Evolutionary conservation across 2,113 vertebrate genomes (phyloP).

Genomic region (Ibidorhyncha struthersii): DNA sequence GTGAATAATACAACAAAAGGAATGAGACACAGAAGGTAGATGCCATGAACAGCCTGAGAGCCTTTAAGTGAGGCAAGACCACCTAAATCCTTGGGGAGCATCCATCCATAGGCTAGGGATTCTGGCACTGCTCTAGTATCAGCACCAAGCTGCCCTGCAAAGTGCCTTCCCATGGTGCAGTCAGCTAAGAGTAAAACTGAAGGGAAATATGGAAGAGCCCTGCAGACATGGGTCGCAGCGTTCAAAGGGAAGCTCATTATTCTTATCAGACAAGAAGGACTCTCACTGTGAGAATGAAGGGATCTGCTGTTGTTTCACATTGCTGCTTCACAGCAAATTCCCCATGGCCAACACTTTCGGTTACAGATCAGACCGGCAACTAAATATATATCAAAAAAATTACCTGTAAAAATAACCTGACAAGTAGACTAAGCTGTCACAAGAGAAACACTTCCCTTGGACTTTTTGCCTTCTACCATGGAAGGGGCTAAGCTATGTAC

Average conservation of each 20-base stretch:
- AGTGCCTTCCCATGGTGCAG: not conserved
- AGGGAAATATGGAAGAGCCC: not conserved
- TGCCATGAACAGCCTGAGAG: not conserved
- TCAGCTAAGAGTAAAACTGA: not conserved
- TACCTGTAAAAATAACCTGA: not conserved
- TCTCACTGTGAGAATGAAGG: not conserved
- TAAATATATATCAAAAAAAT: not conserved
- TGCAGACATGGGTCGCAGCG: fast-evolving
- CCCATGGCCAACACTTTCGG: not conserved
- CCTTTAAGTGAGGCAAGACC: not conserved
- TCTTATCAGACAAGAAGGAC: not conserved
- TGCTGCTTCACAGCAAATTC: not conserved
- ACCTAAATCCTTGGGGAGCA: not conserved
- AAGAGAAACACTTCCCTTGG: not conserved
- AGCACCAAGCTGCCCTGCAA: not conserved
- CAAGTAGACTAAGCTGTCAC: not conserved
- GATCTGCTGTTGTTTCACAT: not conserved
- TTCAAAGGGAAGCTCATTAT: not conserved
- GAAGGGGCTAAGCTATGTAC: not conserved
- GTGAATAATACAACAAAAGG: not conserved
- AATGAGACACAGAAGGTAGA: not conserved
- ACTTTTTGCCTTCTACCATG: not conserved
- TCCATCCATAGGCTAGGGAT: not conserved
- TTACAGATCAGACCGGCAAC: not conserved
- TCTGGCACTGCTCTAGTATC: not conserved